phyloP scores from a whole-genome alignment of 2,888 invertebrate species.

The Caenorhabditis imperialis region DNA sequence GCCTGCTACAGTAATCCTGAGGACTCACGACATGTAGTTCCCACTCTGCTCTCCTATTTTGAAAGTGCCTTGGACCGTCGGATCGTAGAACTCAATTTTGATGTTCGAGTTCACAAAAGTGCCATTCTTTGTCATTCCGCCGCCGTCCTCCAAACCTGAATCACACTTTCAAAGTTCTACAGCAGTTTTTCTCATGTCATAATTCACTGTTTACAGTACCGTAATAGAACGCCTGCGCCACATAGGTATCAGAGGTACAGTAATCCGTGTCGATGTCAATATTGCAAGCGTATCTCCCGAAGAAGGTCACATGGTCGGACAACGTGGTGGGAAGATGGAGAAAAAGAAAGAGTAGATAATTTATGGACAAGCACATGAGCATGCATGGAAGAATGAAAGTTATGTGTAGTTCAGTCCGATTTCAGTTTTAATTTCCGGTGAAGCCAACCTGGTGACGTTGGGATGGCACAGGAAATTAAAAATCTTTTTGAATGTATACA shows the following conservation, averaged over 20 bases:
- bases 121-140: slow-evolving; percentile 43
- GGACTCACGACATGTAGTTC: slow-evolving; percentile 47
- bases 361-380: too few relatives aligned
- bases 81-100: slow-evolving; percentile 48
- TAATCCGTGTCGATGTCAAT: slow-evolving; percentile 39
- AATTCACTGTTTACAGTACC: too few relatives aligned
- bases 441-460: not conserved
- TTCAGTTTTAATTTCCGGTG: slow-evolving; percentile 4
- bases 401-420: too few relatives aligned
- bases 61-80: slow-evolving; percentile 46
- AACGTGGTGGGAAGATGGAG: slow-evolving; percentile 1
- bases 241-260: slow-evolving; percentile 52
- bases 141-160: slow-evolving; percentile 50
- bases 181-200: not conserved
- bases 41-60: slow-evolving; percentile 19
- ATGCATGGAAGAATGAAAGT: not conserved
- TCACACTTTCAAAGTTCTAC: not conserved
- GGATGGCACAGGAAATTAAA: too few relatives aligned
- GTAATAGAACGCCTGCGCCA: slow-evolving; percentile 43
- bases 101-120: slow-evolving; percentile 42
- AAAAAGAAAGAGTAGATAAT: not conserved
- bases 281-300: slow-evolving; percentile 57
- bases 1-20: too few relatives aligned
- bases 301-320: slow-evolving; percentile 39
- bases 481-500: too few relatives aligned